Evolutionary conservation across 2,888 invertebrate genomes (phyloP), one percentile per base, ranked within the genome.

Genomic region (Eilema sororculum): DNA sequence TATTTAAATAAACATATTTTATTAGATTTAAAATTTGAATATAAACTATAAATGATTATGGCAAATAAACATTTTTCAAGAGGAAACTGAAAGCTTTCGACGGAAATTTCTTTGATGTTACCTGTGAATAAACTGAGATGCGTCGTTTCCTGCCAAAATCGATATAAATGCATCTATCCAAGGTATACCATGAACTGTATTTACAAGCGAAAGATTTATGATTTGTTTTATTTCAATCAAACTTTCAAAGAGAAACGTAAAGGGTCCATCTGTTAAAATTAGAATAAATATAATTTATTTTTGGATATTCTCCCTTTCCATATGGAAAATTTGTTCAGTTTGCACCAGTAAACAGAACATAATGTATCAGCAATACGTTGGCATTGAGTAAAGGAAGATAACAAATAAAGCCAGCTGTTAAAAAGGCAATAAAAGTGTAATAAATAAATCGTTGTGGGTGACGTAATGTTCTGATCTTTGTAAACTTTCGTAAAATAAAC

Each of bases 121-220:
- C 20, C 28, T 64, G 52, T 28, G 52, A 52, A 64, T 64, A 64
- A 64, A 64, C 28, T 64, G 16, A 46, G 28, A 16, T 64, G 20
- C 24, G 25, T 20, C 12, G 20, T 25, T 46, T 64, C 64, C 46
- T 46, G 28, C 28, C 64, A 28, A 64, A 28, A 64, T 12, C 63
- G 46, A 46, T 28, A 52, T 52, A 20, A 24, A 6, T 25, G 16
- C 24, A 24, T 58, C 25, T 28, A 0, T 0, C 16, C 25, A 58
- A 28, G 28, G 25, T 4, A 22, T 24, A 57, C 13, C n/a, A 9
- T 9, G 52, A 46, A 46, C 6, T 20, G 46, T 46, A 46, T 46
- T 20, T 46, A 20, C 5, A 20, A 20, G 46, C 46, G 20, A 13
- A 20, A 20, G 46, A 46, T 46, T 20, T 4, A 41, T 41, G 16